A percentile compares a stretch with the other conserved stretches of the same genome.
Conservation (phyloP, 2,113 vertebrate genomes). For the Carassius auratus region DNA sequence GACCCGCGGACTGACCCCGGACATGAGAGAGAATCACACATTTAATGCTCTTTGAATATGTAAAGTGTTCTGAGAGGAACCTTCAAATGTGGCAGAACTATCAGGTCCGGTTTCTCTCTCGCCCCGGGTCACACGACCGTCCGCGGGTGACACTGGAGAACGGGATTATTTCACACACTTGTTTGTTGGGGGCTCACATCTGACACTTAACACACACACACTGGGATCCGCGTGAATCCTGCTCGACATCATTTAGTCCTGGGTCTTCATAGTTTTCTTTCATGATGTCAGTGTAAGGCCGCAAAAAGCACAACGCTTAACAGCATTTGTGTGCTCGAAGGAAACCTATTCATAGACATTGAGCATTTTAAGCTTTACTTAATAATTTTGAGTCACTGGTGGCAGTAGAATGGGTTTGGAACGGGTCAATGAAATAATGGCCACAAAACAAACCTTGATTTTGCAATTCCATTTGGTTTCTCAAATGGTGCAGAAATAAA, state of each 20-base stretch:
- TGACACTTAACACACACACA: slow-evolving; percentile 25
- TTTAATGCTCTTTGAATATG: slow-evolving; percentile 74
- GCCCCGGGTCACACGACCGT: slow-evolving; percentile 71
- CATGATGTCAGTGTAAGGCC: not conserved
- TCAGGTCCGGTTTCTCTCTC: slow-evolving; percentile 78
- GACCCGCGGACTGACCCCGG: slow-evolving; percentile 51
- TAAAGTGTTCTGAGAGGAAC: slow-evolving; percentile 63
- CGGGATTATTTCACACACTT: slow-evolving; percentile 52
- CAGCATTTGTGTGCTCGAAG: not conserved
- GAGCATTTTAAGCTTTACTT: not conserved
- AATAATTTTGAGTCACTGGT: too few relatives aligned
- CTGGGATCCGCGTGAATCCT: not conserved
- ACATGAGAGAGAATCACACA: slow-evolving; percentile 56
- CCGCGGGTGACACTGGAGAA: slow-evolving; percentile 37
- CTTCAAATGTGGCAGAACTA: slow-evolving; percentile 80
- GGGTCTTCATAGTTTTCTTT: not conserved
- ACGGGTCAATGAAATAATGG: too few relatives aligned
- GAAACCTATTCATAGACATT: not conserved
- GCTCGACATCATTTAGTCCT: not conserved
- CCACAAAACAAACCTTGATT: too few relatives aligned
- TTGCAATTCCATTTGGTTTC: too few relatives aligned
- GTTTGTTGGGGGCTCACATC: slow-evolving; percentile 9
- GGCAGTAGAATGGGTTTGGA: too few relatives aligned
- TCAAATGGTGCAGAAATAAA: too few relatives aligned
- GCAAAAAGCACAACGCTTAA: not conserved